A percentile compares a stretch with the other conserved stretches of the same genome.
These are phyloP conservation scores for Mareca strepera DNA, from an alignment of 2,797 vertebrate species.

Conservation along the genomic window DNA sequence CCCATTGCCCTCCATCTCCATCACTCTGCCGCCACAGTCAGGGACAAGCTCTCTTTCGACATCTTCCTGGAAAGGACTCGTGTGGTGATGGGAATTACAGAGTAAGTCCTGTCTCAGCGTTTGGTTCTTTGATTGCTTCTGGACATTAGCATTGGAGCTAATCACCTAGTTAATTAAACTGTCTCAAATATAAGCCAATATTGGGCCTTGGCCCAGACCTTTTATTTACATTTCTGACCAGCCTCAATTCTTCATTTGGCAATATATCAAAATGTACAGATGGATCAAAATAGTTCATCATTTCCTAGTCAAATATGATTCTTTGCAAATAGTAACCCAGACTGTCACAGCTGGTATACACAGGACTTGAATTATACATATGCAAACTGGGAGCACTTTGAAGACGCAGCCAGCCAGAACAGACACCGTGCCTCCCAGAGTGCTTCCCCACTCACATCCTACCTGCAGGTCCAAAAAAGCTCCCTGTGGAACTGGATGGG, in stretches of 20 bases:
- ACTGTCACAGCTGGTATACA: slow-evolving; percentile 18
- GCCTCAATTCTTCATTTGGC: neutral
- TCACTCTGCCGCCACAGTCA: neutral
- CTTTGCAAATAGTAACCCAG: slow-evolving; percentile 28
- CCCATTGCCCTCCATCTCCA: neutral
- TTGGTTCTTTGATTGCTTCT: neutral
- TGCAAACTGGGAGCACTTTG: neutral
- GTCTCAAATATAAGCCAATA: neutral
- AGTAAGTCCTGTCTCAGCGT: neutral
- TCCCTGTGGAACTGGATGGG: neutral
- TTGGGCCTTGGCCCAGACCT: neutral
- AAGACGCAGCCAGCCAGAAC: neutral
- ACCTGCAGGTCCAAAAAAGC: neutral
- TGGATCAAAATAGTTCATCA: slow-evolving; percentile 14
- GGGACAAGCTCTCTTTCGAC: neutral
- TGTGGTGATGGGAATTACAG: neutral
- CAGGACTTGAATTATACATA: slow-evolving; percentile 50
- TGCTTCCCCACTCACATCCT: neutral
- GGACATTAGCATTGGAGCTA: neutral
- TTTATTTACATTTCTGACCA: neutral
- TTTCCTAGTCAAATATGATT: slow-evolving; percentile 29
- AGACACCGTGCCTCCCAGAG: neutral
- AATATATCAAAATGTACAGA: neutral
- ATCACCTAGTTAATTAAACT: neutral
- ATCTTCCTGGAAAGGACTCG: neutral